These are phyloP conservation scores for Drosophila maculinotata DNA, from an alignment of 2,888 invertebrate species.

Conservation along the genomic window DNA sequence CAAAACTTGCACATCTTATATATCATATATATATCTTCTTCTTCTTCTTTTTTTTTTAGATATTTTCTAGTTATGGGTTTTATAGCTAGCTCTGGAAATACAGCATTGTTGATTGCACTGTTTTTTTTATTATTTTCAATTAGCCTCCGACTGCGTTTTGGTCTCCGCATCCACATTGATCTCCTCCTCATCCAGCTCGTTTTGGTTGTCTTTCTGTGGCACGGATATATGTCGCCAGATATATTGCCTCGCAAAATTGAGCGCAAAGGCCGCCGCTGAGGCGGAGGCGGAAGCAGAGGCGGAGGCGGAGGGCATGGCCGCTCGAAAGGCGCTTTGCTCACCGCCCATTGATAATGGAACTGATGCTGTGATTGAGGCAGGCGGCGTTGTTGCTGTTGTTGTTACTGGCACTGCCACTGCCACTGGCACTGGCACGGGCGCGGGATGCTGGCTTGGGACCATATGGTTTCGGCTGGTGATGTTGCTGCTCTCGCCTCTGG, in stretches of 20 bases:
- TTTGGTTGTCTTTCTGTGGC: conserved; percentile 26
- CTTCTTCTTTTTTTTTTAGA: neutral
- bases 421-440: conserved; percentile 6
- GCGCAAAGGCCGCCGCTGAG: conserved; percentile 86
- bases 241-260: conserved; percentile 83
- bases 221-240: conserved; percentile 65
- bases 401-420: conserved; percentile 18
- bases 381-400: conserved; percentile 83
- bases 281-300: conserved; percentile 86
- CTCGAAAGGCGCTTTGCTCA: conserved; percentile 94
- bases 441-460: conserved; percentile 33
- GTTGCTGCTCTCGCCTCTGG: conserved; percentile 29
- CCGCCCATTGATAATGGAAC: conserved; percentile 91
- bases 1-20: conserved; percentile 12
- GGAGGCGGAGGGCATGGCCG: conserved; percentile 86
- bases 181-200: conserved; percentile 88
- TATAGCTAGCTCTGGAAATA: conserved; percentile 14
- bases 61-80: conserved; percentile 16
- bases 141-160: conserved; percentile 80
- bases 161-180: conserved; percentile 91
- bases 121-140: conserved; percentile 23
- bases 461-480: conserved; percentile 48
- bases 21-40: conserved; percentile 3
- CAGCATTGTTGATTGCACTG: conserved; percentile 38
- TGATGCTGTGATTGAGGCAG: conserved; percentile 85